These are phyloP conservation scores for Belgica antarctica DNA, from an alignment of 2,888 invertebrate genomes.

Conservation along the genomic window DNA sequence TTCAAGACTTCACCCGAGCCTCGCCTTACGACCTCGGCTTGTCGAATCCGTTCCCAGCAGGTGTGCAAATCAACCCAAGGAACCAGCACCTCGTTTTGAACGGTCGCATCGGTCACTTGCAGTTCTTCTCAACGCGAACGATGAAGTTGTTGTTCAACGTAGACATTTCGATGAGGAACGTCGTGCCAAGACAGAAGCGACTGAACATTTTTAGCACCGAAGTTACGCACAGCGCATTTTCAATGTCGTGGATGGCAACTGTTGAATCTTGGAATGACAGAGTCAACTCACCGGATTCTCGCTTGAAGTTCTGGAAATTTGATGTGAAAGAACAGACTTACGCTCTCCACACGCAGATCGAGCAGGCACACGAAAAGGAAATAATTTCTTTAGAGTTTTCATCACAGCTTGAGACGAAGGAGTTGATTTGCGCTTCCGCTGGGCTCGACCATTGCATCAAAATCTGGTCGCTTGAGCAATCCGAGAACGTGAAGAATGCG, in stretches of 20 bases:
- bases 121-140: conserved; percentile 67
- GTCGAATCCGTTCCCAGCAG: conserved; percentile 54
- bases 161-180: conserved; percentile 71
- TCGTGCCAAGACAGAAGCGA: conserved; percentile 63
- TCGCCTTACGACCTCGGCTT: conserved; percentile 54
- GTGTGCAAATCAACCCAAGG: conserved; percentile 60
- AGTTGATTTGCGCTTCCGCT: conserved; percentile 62
- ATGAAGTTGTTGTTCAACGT: conserved; percentile 70
- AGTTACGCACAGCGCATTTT: conserved; percentile 66
- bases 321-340: conserved; percentile 63
- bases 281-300: conserved; percentile 61
- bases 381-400: conserved; percentile 62
- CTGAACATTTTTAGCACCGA: conserved; percentile 63
- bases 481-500: conserved; percentile 58
- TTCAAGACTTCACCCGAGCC: conserved; percentile 68
- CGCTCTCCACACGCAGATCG: conserved; percentile 68
- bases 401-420: conserved; percentile 56
- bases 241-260: conserved; percentile 72
- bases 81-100: conserved; percentile 67
- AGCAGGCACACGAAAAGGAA: conserved; percentile 66
- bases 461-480: conserved; percentile 65
- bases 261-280: conserved; percentile 63
- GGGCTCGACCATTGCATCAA: conserved; percentile 69
- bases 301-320: conserved; percentile 75
- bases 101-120: conserved; percentile 70